Conservation (phyloP, 2,888 invertebrate species). For the Drosophila yooni region DNA sequence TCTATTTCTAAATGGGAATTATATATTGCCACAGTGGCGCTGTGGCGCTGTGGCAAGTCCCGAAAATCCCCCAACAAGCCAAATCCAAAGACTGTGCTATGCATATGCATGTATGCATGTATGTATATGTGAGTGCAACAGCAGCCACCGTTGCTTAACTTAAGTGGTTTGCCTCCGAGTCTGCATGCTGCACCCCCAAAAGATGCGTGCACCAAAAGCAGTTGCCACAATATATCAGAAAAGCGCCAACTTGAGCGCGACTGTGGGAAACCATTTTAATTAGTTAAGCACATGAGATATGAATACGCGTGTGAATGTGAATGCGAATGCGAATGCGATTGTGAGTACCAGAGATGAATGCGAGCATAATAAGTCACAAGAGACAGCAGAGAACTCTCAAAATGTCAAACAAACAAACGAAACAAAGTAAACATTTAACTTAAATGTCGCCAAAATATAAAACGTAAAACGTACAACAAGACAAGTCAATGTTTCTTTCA, state of each 20-base stretch:
- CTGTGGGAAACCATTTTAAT: slow-evolving; percentile 69
- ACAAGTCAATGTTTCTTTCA: neutral
- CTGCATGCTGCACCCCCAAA: slow-evolving; percentile 26
- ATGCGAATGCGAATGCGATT: slow-evolving; percentile 8
- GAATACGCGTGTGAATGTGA: slow-evolving; percentile 9
- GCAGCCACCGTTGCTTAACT: slow-evolving; percentile 38
- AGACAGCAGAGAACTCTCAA: slow-evolving; percentile 3
- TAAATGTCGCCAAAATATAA: neutral
- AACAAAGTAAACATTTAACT: neutral
- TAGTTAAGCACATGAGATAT: slow-evolving; percentile 38
- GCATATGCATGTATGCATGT: neutral
- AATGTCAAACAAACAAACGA: neutral
- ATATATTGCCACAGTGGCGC: slow-evolving; percentile 24
- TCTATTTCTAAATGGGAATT: slow-evolving; percentile 38
- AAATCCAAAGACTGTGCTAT: slow-evolving; percentile 18
- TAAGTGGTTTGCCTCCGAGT: slow-evolving; percentile 54
- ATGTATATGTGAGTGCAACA: neutral
- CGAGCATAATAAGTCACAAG: slow-evolving; percentile 26
- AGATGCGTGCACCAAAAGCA: slow-evolving; percentile 49
- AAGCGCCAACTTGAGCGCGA: slow-evolving; percentile 35
- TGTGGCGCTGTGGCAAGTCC: slow-evolving; percentile 6
- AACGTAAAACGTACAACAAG: neutral
- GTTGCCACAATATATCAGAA: slow-evolving; percentile 65
- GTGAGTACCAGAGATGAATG: slow-evolving; percentile 3
- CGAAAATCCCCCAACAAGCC: slow-evolving; percentile 25